Evolutionary conservation across 2,888 invertebrate species (phyloP), one percentile per base, ranked within the genome.

Genomic region (Fissipunctia ypsillon): DNA sequence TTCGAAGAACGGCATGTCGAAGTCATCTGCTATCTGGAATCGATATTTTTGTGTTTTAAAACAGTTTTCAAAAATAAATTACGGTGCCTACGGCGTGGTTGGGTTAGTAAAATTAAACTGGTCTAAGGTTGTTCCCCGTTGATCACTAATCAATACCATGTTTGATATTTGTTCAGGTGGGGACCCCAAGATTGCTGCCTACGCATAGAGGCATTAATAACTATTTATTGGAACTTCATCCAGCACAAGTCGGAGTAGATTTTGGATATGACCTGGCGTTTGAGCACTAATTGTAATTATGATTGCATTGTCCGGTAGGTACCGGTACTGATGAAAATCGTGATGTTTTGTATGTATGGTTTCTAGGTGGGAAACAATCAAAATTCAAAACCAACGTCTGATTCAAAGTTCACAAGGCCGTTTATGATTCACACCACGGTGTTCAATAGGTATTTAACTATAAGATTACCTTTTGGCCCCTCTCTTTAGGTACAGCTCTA

Each of bases 1-100:
- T 94, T 98, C 98, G 91, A 98, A 98, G 92, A 98, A 98, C 48
- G 98, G 98, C 97, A 98, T 98, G 87, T 98, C 98, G 89, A 98
- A 98, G 91, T 98, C 98, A 90, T 98, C 98, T 0, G 98, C 98
- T 94, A 98, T 98, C 98, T 98, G 94, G 96, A 96, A 69, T 63
- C 3, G 28, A 38, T 38, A 16, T 59, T 16, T 67, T 64, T 68
- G 14, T 16, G 6, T 38, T n/a, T 38, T 16, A 38, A 68, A 68
- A 16, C 7, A 12, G 7, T 56, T 35, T 31, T 22, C 25, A 16
- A 28, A 25, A 25, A 43, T 25, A 43, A 25, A 22, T 41, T 22
- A 9, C 14, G 28, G 4, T 22, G 28, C 22, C 7, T 35, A 35
- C 0, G 41, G 25, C 28, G 16, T 28, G 38, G 1, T 45, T 38